Conservation (phyloP, 2,797 vertebrate genomes). For the Heliangelus exortis region DNA sequence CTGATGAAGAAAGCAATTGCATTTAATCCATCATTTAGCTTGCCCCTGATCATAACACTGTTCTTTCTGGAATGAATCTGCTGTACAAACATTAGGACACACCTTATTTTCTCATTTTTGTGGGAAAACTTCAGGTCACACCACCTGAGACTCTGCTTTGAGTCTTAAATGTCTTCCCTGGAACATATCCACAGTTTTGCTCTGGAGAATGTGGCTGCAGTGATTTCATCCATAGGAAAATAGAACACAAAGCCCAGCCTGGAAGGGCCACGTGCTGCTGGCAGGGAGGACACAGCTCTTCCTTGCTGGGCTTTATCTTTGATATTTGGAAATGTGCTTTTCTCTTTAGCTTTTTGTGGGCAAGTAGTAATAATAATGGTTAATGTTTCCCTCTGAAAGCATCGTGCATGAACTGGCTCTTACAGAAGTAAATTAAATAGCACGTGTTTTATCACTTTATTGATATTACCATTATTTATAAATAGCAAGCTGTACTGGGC, state of each 20-base stretch:
- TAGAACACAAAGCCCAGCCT: background rate
- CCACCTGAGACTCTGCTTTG: background rate
- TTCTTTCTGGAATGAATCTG: background rate
- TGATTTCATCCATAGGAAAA: background rate
- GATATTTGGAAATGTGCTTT: background rate
- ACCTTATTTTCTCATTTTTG: background rate
- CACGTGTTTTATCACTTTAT: background rate
- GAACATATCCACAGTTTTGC: background rate
- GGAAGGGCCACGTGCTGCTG: background rate
- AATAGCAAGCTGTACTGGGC: background rate
- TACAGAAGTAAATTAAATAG: background rate
- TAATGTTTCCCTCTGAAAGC: background rate
- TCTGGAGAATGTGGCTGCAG: background rate
- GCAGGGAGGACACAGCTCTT: background rate
- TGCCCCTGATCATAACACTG: background rate
- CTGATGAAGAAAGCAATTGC: background rate
- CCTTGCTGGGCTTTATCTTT: background rate
- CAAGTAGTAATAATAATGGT: background rate
- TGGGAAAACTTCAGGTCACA: background rate
- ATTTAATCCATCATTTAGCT: background rate
- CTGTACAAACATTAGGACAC: background rate
- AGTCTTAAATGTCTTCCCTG: background rate
- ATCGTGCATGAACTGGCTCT: background rate
- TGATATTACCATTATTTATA: background rate
- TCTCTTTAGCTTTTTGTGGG: background rate